phyloP scores from a whole-genome alignment of 2,797 vertebrate genomes.

The Pelobates cultripes region DNA sequence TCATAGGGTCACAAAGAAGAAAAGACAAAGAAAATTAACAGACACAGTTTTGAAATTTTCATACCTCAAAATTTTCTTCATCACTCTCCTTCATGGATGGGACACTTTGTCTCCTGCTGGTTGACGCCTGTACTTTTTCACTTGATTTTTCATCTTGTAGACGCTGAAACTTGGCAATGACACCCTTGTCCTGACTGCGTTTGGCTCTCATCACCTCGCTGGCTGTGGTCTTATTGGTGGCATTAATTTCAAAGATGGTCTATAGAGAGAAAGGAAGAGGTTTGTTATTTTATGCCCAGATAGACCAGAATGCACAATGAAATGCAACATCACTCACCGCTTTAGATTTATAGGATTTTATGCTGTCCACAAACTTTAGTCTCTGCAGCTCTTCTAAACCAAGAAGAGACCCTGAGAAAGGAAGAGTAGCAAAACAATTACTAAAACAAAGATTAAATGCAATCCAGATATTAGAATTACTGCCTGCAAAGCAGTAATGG shows the following conservation, averaged over 20 bases:
- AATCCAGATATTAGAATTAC: too few species aligned
- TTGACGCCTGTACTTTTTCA: conserved; percentile 46
- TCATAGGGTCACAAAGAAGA: neutral
- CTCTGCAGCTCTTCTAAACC: conserved; percentile 84
- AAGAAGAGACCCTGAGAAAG: conserved; percentile 75
- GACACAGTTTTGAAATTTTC: neutral
- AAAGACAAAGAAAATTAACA: neutral
- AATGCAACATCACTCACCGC: conserved; percentile 73
- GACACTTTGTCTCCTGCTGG: fast-evolving
- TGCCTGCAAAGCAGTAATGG: too few species aligned
- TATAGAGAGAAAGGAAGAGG: conserved; percentile 53
- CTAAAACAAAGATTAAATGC: neutral
- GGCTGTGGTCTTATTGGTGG: conserved; percentile 80
- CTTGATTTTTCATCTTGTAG: conserved; percentile 68
- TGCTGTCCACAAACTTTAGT: conserved; percentile 86
- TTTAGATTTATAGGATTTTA: conserved; percentile 88
- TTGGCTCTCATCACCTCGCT: conserved; percentile 90
- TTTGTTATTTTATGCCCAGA: neutral
- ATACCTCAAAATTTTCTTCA: conserved; percentile 55
- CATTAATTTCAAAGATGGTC: conserved; percentile 97
- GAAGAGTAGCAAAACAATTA: neutral
- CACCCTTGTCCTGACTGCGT: conserved; percentile 74
- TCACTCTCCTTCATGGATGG: neutral
- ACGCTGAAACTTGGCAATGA: conserved; percentile 82
- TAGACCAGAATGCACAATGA: neutral